A percentile compares a stretch with the other conserved stretches of the same genome.
phyloP scores from a whole-genome alignment of 2,113 vertebrate species.

The Cinclus mexicanus region DNA sequence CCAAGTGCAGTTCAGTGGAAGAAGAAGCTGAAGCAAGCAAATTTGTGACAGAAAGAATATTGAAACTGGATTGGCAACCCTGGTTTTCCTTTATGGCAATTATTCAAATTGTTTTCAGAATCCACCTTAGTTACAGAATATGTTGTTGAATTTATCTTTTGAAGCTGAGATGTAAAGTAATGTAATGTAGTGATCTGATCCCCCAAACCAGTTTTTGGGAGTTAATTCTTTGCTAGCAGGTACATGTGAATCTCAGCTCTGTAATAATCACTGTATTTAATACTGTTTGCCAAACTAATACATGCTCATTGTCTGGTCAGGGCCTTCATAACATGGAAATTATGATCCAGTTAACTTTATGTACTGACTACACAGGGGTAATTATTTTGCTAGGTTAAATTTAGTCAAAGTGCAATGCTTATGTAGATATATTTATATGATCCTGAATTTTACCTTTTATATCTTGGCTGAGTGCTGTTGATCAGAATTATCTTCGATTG shows the following conservation, averaged over 20 bases:
- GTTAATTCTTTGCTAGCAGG: background rate
- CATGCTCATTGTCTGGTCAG: background rate
- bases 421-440: background rate
- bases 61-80: slow-evolving; percentile 3
- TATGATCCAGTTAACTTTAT: slow-evolving; percentile 30
- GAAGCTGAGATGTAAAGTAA: background rate
- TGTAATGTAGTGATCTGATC: background rate
- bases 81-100: background rate
- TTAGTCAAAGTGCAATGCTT: background rate
- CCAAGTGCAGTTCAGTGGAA: background rate
- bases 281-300: slow-evolving; percentile 19
- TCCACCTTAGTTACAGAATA: background rate
- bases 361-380: background rate
- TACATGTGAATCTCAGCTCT: background rate
- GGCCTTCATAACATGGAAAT: background rate
- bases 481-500: background rate
- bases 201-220: background rate
- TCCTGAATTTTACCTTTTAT: background rate
- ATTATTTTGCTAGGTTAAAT: slow-evolving; percentile 19
- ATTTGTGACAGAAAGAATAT: slow-evolving; percentile 13
- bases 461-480: background rate
- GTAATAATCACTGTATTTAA: background rate
- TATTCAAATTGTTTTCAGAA: background rate
- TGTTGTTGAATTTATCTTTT: background rate
- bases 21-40: slow-evolving; percentile 18